A percentile compares a stretch with the other conserved stretches of the same genome.
phyloP scores from a whole-genome alignment of 2,888 invertebrate species.

The Thalpophila matura region DNA sequence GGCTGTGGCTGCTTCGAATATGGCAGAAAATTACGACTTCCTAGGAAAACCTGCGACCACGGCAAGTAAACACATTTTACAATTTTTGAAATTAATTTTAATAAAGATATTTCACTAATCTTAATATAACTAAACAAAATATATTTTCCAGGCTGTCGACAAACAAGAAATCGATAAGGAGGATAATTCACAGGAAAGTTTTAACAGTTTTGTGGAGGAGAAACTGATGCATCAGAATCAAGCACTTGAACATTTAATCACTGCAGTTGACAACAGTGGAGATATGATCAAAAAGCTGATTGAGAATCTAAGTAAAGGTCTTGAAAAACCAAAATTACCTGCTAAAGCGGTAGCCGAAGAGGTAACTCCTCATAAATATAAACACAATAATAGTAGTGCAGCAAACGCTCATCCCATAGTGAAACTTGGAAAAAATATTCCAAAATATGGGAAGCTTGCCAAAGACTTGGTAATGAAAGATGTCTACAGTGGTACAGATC shows the following conservation, averaged over 20 bases:
- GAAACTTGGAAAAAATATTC: conserved; percentile 72
- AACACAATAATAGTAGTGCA: conserved; percentile 60
- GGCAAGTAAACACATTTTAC: conserved; percentile 63
- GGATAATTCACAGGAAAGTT: conserved; percentile 44
- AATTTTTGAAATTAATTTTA: too few species aligned
- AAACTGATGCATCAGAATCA: conserved; percentile 77
- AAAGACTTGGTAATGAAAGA: conserved; percentile 71
- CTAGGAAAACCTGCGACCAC: conserved; percentile 38
- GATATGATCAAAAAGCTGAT: conserved; percentile 70
- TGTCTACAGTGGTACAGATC: conserved; percentile 66
- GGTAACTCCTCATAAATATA: conserved; percentile 59
- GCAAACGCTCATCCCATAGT: conserved; percentile 67
- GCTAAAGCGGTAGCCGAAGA: conserved; percentile 68
- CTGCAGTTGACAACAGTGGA: conserved; percentile 66
- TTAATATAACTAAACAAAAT: background rate
- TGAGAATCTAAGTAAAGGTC: conserved; percentile 67
- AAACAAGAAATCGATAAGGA: conserved; percentile 65
- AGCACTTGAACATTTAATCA: conserved; percentile 75
- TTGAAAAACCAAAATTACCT: conserved; percentile 72
- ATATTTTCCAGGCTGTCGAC: conserved; percentile 65
- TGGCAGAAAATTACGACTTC: conserved; percentile 28
- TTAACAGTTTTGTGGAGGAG: conserved; percentile 73
- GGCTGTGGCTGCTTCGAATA: conserved; percentile 40
- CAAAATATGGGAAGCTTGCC: conserved; percentile 75
- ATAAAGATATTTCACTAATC: background rate